Evolutionary conservation across 2,113 vertebrate genomes (phyloP), one percentile per base, ranked within the genome.

Genomic region (Penelope pileata): DNA sequence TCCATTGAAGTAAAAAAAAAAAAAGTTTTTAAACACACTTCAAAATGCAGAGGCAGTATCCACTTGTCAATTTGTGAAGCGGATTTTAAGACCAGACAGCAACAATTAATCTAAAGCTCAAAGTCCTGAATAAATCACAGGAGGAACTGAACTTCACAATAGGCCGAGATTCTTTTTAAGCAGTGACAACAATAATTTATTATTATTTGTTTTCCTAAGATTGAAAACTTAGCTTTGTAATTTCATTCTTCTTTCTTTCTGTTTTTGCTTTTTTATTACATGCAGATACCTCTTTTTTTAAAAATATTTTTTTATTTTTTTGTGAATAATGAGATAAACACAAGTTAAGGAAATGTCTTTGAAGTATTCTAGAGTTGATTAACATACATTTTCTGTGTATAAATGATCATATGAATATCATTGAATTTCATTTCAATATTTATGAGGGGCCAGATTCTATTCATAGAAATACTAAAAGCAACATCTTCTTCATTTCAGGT

Each of bases 281-380:
- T 45, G 17, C 13, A 60, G 24, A n/a, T 43, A 4, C 0, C 1
- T 58, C 11, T 45, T 5, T n/a, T n/a, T n/a, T n/a, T n/a, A n/a
- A n/a, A n/a, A n/a, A 13, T 16, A 53, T 48, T 59, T 50, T 78
- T 72, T 29, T n/a, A n/a, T 43, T 43, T 43, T 11, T 43, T 43
- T 43, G 42, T 60, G 16, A 87, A 8, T 2, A 56, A n/a, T 42
- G 7, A 36, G 83, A 64, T 3, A 72, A 72, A 7, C 7, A 78
- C 9, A 32, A 11, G 7, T 30, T 5, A 27, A 59, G 51, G 47
- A 43, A 83, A 79, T 12, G 36, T 5, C 12, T 1, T 6, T 11
- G n/a, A 63, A 23, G 23, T 40, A 2, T 16, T 53, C 19, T 26
- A 29, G 23, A 27, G 13, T 21, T 48, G 56, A 43, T 34, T 48